Conservation (phyloP, 2,888 invertebrate genomes). For the Microctonus brassicae region DNA sequence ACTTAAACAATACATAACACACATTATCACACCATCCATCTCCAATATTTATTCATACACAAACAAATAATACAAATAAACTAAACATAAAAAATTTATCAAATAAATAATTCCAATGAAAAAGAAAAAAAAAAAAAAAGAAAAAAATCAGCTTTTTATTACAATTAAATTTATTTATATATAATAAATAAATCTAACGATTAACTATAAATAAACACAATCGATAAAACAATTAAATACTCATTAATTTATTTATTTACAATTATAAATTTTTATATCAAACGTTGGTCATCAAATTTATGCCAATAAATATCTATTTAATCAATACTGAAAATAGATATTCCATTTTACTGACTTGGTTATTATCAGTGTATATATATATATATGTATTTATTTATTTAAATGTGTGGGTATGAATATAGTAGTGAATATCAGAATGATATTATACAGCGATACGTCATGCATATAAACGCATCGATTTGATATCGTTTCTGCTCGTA, state of each 20-base stretch:
- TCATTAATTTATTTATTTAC: background rate
- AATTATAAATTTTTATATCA: background rate
- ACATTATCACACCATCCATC: too few species aligned
- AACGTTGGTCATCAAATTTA: background rate
- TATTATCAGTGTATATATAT: too few species aligned
- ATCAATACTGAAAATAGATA: background rate
- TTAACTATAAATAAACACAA: background rate
- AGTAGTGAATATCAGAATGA: background rate
- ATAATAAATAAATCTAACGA: too few species aligned
- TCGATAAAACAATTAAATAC: background rate
- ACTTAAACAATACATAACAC: too few species aligned
- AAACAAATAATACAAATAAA: too few species aligned
- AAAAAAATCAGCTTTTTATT: too few species aligned
- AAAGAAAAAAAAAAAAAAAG: too few species aligned
- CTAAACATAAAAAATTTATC: too few species aligned
- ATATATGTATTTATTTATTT: background rate
- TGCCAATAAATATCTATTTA: background rate
- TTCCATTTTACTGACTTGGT: background rate
- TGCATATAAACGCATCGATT: slow-evolving; percentile 2
- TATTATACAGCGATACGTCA: background rate
- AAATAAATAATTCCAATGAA: too few species aligned
- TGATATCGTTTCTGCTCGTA: background rate
- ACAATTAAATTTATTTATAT: too few species aligned
- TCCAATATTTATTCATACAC: too few species aligned
- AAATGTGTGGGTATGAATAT: background rate